A percentile compares a stretch with the other conserved stretches of the same genome.
Evolutionary conservation across 2,888 invertebrate genomes (phyloP).

Genomic region (Synergus itoensis): DNA sequence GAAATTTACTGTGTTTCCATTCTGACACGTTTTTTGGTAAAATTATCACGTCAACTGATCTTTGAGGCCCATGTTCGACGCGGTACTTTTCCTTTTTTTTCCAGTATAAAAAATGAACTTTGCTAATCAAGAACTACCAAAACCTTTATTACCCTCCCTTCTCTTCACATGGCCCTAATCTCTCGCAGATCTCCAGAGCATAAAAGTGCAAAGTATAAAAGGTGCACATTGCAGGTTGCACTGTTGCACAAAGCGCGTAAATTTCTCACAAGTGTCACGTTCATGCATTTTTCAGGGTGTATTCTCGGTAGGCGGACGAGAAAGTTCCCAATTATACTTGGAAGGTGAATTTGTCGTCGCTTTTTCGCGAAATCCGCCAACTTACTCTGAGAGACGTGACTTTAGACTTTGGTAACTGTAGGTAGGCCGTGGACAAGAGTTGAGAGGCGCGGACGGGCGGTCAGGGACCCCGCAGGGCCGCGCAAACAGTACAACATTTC

Average conservation of each 20-base stretch:
- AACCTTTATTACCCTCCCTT: neutral
- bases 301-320: neutral
- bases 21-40: no score
- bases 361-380: conserved; percentile 53
- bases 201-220: neutral
- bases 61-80: no score
- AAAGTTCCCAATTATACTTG: conserved; percentile 18
- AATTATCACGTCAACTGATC: no score
- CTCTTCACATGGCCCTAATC: neutral
- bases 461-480: conserved; percentile 78
- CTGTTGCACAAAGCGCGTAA: neutral
- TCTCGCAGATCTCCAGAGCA: neutral
- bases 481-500: conserved; percentile 76
- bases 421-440: conserved; percentile 73
- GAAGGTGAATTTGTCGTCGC: neutral
- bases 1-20: no score
- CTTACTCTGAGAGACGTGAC: conserved; percentile 56
- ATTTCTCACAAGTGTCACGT: neutral
- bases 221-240: neutral
- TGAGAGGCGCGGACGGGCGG: conserved; percentile 77
- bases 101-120: no score
- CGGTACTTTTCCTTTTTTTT: no score
- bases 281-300: conserved; percentile 10
- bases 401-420: conserved; percentile 63
- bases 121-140: neutral